Base-by-base conservation (phyloP, 2,113 vertebrate genomes). In the Rattus norvegicus region DNA sequence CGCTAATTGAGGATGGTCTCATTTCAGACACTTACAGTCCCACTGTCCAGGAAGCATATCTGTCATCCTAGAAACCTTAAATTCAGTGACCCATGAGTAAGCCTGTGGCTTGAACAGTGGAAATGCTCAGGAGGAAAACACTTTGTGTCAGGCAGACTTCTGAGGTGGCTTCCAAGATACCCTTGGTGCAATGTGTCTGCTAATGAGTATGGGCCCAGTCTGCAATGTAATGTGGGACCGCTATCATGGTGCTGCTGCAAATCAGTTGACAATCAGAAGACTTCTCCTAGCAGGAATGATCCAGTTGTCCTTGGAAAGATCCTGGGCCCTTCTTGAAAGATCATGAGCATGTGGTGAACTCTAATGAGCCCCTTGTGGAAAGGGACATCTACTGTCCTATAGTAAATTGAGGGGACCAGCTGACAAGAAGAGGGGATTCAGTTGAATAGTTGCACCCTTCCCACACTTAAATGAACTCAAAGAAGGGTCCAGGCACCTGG, bases 21-120 rank as follows among this genome's bases (percentile, higher is more conserved):
- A 17, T 72, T 36, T 95, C n/a, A 33, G 28, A 65, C 36, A 33
- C 1, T 24, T 30, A 30, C 20, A 43, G 30, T 22, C n/a, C 70
- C 26, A 22, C 26, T 3, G 1, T 9, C 2, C 12, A n/a, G 56
- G 13, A 56, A 30, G 24, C 9, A 14, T 0, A 72, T 1, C 61
- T 49, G 69, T 16, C n/a, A 70, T 39, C 47, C 7, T 63, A 67
- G 19, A 28, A 24, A 61, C 24, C 1, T 67, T 69, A n/a, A 75
- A 67, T 54, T 52, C 43, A n/a, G 1, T 87, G 84, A n/a, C 70
- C 63, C 5, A 0, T 3, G 24, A 26, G 10, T 81, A 52, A 28
- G 43, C 39, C 54, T 65, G 12, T 67, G 20, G 54, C 17, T 56
- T 65, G 52, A 75, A 63, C 88, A 65, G 24, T 26, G 11, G 19